These are phyloP conservation scores for Hippocampus mohnikei DNA, from an alignment of 2,113 vertebrate genomes.

Conservation along the genomic window DNA sequence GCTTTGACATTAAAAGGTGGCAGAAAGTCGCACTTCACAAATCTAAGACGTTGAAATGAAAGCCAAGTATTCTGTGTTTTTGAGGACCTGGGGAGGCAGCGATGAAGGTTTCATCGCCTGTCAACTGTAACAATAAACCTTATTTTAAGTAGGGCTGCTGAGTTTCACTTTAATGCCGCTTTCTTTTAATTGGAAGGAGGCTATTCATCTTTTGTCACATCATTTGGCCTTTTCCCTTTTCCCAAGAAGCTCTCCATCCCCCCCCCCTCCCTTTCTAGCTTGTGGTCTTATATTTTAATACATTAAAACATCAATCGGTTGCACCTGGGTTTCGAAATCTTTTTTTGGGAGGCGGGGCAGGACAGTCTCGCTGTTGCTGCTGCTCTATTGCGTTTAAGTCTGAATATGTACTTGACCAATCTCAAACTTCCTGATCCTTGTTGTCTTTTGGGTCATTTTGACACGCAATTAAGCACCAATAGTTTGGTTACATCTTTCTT, in stretches of 20 bases:
- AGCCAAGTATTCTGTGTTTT: neutral
- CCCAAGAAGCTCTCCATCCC: too few species aligned
- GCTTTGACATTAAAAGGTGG: neutral
- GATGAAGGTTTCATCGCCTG: neutral
- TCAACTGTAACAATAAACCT: neutral
- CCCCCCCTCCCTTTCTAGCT: neutral
- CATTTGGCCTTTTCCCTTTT: neutral
- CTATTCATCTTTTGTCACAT: neutral
- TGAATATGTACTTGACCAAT: neutral
- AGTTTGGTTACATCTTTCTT: neutral
- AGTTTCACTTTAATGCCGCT: neutral
- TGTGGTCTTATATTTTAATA: neutral
- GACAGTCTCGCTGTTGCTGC: neutral
- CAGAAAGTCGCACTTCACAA: neutral
- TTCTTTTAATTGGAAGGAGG: neutral
- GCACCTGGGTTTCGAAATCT: too few species aligned
- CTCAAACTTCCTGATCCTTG: neutral
- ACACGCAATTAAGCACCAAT: too few species aligned
- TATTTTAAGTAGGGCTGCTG: neutral
- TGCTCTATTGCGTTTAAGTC: neutral
- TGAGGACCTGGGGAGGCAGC: neutral
- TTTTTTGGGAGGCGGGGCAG: neutral
- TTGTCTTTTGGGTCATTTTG: neutral
- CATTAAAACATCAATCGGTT: too few species aligned
- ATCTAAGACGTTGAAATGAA: neutral